Conservation (phyloP, 2,797 vertebrate species). For the Graptemys geographica region DNA sequence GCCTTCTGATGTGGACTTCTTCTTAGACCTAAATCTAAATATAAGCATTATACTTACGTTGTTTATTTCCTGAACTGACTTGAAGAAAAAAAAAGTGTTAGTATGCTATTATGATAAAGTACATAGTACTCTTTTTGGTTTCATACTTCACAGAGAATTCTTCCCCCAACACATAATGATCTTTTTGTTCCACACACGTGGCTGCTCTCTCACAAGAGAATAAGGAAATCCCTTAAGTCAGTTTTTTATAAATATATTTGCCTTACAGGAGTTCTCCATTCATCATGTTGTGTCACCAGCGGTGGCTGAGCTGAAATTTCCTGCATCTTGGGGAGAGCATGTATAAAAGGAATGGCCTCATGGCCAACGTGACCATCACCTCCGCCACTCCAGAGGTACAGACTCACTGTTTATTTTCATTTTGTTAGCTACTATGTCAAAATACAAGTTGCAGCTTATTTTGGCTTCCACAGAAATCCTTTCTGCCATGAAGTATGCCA, state of each 20-base stretch:
- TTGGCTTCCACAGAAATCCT: not conserved
- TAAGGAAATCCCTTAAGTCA: not conserved
- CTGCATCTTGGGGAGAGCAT: constrained; percentile 87
- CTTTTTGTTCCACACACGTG: not conserved
- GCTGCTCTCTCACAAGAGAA: not conserved
- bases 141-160: not conserved
- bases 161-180: not conserved
- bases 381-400: constrained; percentile 94
- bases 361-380: constrained; percentile 92
- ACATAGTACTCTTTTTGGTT: not conserved
- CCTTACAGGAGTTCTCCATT: constrained; percentile 83
- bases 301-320: constrained; percentile 83
- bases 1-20: not conserved
- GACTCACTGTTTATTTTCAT: not conserved
- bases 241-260: constrained; percentile 47
- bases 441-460: not conserved
- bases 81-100: not conserved
- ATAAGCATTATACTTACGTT: not conserved
- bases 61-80: not conserved
- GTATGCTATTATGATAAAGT: not conserved
- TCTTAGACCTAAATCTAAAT: not conserved
- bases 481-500: not conserved
- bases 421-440: not conserved
- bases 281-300: constrained; percentile 82
- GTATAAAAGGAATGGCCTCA: constrained; percentile 97